Evolutionary conservation across 2,797 vertebrate genomes (phyloP), one percentile per base, ranked within the genome.

Genomic region (Sebastolobus altivelis): DNA sequence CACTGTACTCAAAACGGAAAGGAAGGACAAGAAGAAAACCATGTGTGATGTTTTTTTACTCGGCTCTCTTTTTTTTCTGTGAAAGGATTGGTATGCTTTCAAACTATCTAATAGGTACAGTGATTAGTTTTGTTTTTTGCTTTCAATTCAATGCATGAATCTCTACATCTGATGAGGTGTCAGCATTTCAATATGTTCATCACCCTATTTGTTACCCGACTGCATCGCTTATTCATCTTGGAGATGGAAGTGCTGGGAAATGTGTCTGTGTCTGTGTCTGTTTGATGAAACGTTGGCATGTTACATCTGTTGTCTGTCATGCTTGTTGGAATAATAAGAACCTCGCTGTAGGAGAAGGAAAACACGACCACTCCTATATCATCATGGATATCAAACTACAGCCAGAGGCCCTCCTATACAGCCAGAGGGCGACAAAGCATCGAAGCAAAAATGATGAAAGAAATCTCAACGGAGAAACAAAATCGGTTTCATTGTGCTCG

Each of bases 271-370:
- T 74, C 73, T 49, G 31, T 59, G 62, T 74, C 73, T 49, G 25
- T 70, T 74, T 91, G 79, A 87, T 70, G 75, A 70, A 77, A 63
- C 2, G 8, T 62, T 81, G 77, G 56, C 77, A 70, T 60, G 63
- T 68, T 79, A 77, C 77, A 83, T 90, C 76, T 85, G 84, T 82
- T 79, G 81, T 72, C 75, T 81, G 68, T 82, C 81, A 84, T 63
- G 75, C 81, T 72, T 72, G 60, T 35, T 40, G 67, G 61, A 79
- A 83, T 87, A 78, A 88, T 85, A 78, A 68, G 72, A 84, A 70
- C 10, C 31, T 52, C 8, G 2, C 35, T 72, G 58, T 14, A 4
- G 29, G 25, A 54, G 54, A 56, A 43, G 49, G 18, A 72, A 75
- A 85, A 77, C 27, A 16, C 9, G 13, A n/a, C 6, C 56, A 43